Percentiles rank a stretch among this genome's conserved stretches.
Evolutionary conservation across 2,797 vertebrate species (phyloP).

Genomic region (Brachyalestes nurse): DNA sequence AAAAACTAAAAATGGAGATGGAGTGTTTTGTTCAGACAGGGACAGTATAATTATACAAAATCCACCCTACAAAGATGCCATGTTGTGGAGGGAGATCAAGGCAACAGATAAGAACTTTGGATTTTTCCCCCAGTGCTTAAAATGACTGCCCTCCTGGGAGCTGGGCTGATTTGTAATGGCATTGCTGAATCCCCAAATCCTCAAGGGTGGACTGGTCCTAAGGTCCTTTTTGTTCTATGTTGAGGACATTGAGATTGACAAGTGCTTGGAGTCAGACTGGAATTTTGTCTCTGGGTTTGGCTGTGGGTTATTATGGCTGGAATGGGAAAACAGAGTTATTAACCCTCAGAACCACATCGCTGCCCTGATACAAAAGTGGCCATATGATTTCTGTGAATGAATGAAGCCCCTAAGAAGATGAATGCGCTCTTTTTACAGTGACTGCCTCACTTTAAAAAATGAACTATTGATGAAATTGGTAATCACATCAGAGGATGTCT

Average conservation of each 20-base stretch:
- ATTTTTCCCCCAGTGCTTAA: neutral
- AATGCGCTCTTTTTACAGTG: neutral
- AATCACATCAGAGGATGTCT: constrained; percentile 3
- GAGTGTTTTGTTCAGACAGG: too few species aligned
- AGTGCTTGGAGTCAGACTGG: neutral
- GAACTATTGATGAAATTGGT: constrained; percentile 37
- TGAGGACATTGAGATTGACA: constrained; percentile 6
- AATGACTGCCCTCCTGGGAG: neutral
- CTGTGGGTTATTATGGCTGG: neutral
- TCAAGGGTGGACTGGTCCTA: neutral
- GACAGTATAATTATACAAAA: neutral
- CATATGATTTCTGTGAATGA: neutral
- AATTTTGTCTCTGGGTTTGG: neutral
- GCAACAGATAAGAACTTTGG: neutral
- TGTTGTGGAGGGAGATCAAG: neutral
- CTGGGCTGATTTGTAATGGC: constrained; percentile 15
- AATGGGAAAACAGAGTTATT: neutral
- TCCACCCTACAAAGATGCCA: neutral
- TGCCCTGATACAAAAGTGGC: neutral
- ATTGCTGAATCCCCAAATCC: constrained; percentile 3
- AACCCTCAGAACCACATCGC: constrained; percentile 6
- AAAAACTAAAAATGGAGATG: too few species aligned
- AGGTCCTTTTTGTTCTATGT: neutral
- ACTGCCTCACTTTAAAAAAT: constrained; percentile 9
- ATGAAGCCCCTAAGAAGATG: neutral